Conservation (phyloP, 2,797 vertebrate species). For the Oreortyx pictus region DNA sequence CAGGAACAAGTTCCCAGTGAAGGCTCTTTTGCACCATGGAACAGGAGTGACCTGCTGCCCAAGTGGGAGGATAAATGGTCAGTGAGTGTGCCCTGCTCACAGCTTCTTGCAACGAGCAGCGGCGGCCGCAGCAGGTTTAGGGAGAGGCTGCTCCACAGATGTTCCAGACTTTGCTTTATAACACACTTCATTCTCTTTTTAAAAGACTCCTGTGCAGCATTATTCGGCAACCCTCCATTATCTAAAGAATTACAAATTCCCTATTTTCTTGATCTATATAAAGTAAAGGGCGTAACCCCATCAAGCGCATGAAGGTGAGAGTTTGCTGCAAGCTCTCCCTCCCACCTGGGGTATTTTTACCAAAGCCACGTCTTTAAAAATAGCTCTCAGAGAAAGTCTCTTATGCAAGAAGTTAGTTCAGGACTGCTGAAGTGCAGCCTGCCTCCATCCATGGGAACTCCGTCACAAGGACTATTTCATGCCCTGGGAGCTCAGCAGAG, state of each 20-base stretch:
- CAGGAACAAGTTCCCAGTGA: rapidly evolving
- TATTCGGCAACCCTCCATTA: slow-evolving; percentile 37
- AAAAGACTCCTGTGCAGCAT: neutral
- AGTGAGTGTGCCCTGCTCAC: neutral
- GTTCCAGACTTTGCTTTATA: neutral
- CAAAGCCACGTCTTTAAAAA: slow-evolving; percentile 52
- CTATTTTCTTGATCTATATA: slow-evolving; percentile 38
- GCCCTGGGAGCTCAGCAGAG: neutral
- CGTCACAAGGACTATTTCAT: neutral
- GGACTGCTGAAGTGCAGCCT: neutral
- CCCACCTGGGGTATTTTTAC: slow-evolving; percentile 64
- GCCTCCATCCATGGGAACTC: neutral
- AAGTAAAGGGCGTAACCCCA: slow-evolving; percentile 42
- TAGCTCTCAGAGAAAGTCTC: slow-evolving; percentile 31
- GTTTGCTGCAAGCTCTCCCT: slow-evolving; percentile 19
- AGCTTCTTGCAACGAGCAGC: neutral
- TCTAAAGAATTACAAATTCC: neutral
- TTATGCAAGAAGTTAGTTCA: slow-evolving; percentile 50
- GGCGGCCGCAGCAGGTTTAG: neutral
- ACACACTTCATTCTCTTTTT: neutral
- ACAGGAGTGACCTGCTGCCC: rapidly evolving
- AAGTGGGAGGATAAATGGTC: rapidly evolving
- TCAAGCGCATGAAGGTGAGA: slow-evolving; percentile 24
- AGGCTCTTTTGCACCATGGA: rapidly evolving
- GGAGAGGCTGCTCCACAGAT: neutral